Conservation (phyloP, 64 coral and sea anemone species). For the Catalaphyllia jardinei region DNA sequence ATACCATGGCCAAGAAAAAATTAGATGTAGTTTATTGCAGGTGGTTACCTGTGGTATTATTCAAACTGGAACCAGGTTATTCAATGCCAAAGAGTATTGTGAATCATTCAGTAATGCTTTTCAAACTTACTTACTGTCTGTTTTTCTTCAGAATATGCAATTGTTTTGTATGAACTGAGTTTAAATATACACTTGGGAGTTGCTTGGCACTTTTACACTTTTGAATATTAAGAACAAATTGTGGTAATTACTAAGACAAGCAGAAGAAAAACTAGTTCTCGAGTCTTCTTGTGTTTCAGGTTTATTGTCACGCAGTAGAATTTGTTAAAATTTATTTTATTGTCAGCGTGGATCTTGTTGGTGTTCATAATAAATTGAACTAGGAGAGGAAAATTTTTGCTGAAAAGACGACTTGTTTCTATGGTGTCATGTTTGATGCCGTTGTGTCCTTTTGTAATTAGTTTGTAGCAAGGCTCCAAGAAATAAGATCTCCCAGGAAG, state of each 20-base stretch:
- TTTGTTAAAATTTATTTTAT: not conserved
- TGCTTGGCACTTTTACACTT: not conserved
- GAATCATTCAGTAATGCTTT: not conserved
- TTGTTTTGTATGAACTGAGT: not conserved
- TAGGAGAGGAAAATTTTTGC: slow-evolving; percentile 8
- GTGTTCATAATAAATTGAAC: not conserved
- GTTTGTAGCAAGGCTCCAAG: not conserved
- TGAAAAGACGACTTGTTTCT: slow-evolving; percentile 6
- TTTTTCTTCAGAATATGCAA: not conserved
- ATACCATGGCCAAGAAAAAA: not conserved
- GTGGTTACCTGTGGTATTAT: not conserved
- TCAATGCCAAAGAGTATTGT: not conserved
- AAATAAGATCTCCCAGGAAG: not conserved
- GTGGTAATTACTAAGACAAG: slow-evolving; percentile 2
- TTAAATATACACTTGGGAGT: not conserved
- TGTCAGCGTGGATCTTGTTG: not conserved
- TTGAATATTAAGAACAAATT: not conserved
- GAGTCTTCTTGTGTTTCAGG: not conserved
- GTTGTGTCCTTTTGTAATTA: not conserved
- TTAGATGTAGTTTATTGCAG: not conserved
- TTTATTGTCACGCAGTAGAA: not conserved
- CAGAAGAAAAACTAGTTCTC: not conserved
- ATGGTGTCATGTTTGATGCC: not conserved
- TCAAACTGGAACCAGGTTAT: not conserved
- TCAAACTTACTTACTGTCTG: not conserved